Evolutionary conservation across 2,888 invertebrate species (phyloP), one percentile per base, ranked within the genome.

Genomic region (Rambutsinella grinnellia): DNA sequence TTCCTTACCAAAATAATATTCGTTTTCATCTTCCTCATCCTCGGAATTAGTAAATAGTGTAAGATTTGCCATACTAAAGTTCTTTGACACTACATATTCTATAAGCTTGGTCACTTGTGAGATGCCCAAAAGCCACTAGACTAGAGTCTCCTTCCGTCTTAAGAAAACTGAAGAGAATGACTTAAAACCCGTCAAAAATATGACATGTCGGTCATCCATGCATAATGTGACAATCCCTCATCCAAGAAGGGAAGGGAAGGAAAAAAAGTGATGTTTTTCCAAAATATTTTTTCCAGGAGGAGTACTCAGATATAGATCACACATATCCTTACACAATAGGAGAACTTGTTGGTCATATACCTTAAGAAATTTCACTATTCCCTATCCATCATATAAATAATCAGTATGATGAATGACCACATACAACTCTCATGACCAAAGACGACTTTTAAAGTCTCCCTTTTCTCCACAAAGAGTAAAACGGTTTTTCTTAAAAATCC

Each of bases 181-280:
- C n/a, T n/a, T n/a, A n/a, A 53, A 54, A 46, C 62, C 57, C 68
- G 75, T 76, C 75, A 76, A 76, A 76, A 69, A 62, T 76, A 76
- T 76, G 75, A 76, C 56, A 67, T 76, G 68, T 61, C 75, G 75
- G 75, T 76, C 75, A 76, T 76, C 75, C 75, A 44, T 76, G 75
- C 68, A 62, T 63, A 76, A 76, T 75, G 62, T 60, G 62, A 75
- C 61, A 61, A 58, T 36, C 36, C 36, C 36, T 36, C 36, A 13
- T 36, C 36, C 13, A 36, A 36, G 36, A 13, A 8, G 36, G 36
- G 36, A 36, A 36, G 6, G 36, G 36, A 36, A 8, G 36, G 6
- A 36, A 5, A 36, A 13, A 36, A 13, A 5, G 36, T 36, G 36
- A 36, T 8, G 6, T 36, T 36, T 5, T 36, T 36, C 13, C 13